Percentiles rank a stretch among this genome's conserved stretches.
phyloP scores from a whole-genome alignment of 2,797 vertebrate species.

The Streptopelia turtur region DNA sequence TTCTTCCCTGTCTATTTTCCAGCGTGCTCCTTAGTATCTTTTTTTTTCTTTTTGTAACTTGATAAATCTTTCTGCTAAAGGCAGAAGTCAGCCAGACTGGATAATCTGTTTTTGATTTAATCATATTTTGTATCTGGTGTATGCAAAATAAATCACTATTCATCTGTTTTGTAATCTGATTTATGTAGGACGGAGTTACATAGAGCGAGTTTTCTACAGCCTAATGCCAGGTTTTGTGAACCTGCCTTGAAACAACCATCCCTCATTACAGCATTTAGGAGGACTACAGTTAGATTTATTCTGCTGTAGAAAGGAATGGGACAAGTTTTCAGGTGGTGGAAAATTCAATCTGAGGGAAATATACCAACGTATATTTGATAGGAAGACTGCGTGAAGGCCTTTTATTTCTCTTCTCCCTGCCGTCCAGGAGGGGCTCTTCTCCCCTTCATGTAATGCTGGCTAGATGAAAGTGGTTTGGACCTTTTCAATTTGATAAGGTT shows the following conservation, averaged over 20 bases:
- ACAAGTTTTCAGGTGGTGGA: background rate
- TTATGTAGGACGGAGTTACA: background rate
- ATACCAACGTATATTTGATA: background rate
- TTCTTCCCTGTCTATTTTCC: background rate
- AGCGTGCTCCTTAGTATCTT: constrained; percentile 20
- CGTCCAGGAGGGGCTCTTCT: background rate
- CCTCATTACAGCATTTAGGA: background rate
- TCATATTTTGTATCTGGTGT: constrained; percentile 62
- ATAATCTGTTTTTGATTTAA: constrained; percentile 72
- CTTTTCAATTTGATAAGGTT: background rate
- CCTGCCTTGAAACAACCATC: background rate
- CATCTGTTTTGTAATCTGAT: constrained; percentile 59
- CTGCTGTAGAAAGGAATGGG: accelerated
- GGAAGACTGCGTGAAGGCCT: background rate
- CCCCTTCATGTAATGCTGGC: accelerated
- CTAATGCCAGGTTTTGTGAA: background rate
- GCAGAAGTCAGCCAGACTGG: constrained; percentile 65
- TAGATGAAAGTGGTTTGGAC: background rate
- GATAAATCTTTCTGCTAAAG: constrained; percentile 61
- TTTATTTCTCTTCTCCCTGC: background rate
- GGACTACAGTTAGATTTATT: background rate
- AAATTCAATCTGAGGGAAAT: background rate
- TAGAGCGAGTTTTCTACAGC: background rate
- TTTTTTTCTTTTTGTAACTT: background rate
- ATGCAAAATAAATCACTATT: constrained; percentile 70